Base-by-base conservation (phyloP, 2,888 invertebrate genomes). In the Mythimna lalbum region DNA sequence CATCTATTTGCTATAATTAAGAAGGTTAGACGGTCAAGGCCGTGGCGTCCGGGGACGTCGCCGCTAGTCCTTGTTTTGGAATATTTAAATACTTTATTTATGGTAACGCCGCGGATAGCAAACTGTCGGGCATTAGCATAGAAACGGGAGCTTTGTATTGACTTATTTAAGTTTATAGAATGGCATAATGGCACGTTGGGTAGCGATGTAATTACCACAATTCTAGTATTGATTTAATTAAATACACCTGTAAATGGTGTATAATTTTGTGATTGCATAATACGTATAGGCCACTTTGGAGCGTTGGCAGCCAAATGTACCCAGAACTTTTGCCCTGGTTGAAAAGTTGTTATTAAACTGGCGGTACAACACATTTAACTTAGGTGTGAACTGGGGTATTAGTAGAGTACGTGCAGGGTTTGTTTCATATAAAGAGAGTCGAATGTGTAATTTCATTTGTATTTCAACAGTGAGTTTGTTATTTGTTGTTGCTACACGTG, bases 1-100 rank as follows among this genome's bases (percentile, higher is more conserved):
- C 83, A 86, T 90, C 80, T 87, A 86, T 90, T 89, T 87, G 80
- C 77, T 85, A 87, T 87, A 87, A 88, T 89, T 88, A 86, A 77
- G 80, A 69, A 55, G 75, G 76, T 69, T 72, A 73, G 76, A 81
- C 75, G 81, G 76, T 82, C 85, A 85, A 87, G 87, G 87, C 68
- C 79, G 89, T 83, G 83, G 72, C 72, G 57, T 60, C 71, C 56
- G 66, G 87, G 70, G 87, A 90, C 80, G 83, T 87, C 88, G 66
- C 87, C 63, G 61, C 50, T 63, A 68, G 76, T 77, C 81, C 83
- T 79, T 80, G 81, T 82, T 84, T 79, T 80, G 49, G 69, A 69
- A 82, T 79, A 80, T 77, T 83, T 78, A 76, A 86, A 84, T 81
- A 78, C 69, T 78, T 73, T 85, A 76, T 83, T 84, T 85, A 81